Conservation (phyloP, 2,113 vertebrate genomes). For the Neoarius graeffei region DNA sequence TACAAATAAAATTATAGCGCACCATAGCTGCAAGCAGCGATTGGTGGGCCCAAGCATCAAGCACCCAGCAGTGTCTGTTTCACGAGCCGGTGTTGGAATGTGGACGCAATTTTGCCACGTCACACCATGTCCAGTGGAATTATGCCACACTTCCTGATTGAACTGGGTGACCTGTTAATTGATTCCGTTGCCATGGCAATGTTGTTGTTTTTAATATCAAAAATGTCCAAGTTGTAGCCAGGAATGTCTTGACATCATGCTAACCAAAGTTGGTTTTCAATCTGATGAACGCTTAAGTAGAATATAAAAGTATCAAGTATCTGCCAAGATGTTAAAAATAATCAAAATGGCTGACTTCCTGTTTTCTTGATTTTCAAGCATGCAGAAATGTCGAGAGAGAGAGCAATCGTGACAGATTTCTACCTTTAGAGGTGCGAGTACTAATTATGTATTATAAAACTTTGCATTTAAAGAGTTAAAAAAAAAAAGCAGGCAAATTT, state of each 20-base stretch:
- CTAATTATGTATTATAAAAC: not conserved
- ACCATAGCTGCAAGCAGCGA: not conserved
- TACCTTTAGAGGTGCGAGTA: not conserved
- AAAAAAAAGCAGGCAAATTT: not conserved
- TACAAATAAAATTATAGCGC: not conserved
- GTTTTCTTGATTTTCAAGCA: not conserved
- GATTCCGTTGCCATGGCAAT: not conserved
- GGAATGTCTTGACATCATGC: not conserved
- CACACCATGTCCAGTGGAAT: not conserved
- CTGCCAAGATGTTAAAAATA: not conserved
- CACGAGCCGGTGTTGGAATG: not conserved
- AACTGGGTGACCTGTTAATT: not conserved
- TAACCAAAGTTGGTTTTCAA: not conserved
- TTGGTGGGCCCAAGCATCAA: not conserved
- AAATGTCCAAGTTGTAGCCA: not conserved
- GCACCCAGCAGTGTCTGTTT: not conserved
- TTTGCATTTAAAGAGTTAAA: not conserved
- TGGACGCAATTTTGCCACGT: not conserved
- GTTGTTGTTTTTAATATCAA: not conserved
- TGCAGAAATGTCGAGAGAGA: no score
- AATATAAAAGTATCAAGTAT: not conserved
- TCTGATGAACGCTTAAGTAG: not conserved
- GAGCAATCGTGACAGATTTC: not conserved
- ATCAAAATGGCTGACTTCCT: not conserved
- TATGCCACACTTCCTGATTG: not conserved